phyloP scores from a whole-genome alignment of 2,113 vertebrate species.

The Rhegmatorhina hoffmannsi region DNA sequence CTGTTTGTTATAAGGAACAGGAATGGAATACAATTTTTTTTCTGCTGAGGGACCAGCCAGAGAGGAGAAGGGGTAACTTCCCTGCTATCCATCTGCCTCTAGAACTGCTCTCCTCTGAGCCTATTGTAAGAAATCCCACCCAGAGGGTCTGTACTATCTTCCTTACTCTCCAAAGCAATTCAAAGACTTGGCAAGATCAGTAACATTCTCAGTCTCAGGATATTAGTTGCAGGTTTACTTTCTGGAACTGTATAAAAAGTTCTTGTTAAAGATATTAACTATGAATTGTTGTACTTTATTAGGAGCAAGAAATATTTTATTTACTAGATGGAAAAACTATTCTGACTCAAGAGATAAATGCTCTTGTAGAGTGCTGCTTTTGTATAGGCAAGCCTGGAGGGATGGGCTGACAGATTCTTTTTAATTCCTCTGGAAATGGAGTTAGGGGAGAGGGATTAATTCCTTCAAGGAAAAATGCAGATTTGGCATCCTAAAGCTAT shows the following conservation, averaged over 20 bases:
- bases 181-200: background rate
- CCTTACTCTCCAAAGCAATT: background rate
- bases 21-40: background rate
- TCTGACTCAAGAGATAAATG: conserved; percentile 38
- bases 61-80: background rate
- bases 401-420: conserved; percentile 38
- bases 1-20: background rate
- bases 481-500: conserved; percentile 34
- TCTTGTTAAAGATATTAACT: conserved; percentile 5
- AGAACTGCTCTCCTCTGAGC: background rate
- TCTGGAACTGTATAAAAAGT: conserved; percentile 25
- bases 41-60: background rate
- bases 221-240: conserved; percentile 53
- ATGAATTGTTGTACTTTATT: conserved; percentile 38
- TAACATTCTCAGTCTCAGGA: background rate
- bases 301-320: background rate
- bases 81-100: background rate
- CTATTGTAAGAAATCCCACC: background rate
- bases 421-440: conserved; percentile 26
- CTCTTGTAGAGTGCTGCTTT: background rate
- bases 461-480: conserved; percentile 46
- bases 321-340: conserved; percentile 14
- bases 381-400: conserved; percentile 45
- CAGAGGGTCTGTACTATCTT: background rate
- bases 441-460: conserved; percentile 12